Evolutionary conservation across 2,888 invertebrate species (phyloP), one percentile per base, ranked within the genome.

Genomic region (Chrysolina haemoptera): DNA sequence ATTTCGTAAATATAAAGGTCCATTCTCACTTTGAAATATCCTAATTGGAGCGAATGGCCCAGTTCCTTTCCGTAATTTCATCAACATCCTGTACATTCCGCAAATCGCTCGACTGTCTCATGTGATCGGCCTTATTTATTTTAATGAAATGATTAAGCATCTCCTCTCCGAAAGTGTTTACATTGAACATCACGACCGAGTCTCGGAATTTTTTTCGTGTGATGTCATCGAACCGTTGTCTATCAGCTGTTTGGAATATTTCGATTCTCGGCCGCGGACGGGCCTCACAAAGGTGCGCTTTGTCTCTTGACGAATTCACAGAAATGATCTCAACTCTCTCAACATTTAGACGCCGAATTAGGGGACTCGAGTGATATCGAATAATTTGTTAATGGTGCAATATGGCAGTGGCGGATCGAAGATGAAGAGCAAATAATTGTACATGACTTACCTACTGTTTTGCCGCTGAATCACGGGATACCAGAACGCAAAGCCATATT

Each of bases 141-240:
- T 74, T 66, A 74, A 76, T 76, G 70, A 72, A 78, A 78, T 46
- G 65, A 59, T 70, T 65, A 65, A 55, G 55, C 40, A 59, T 70
- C 70, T 70, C 59, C 40, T 62, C 50, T 65, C 22, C 46, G 70
- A 65, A 70, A 65, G 59, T 59, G 59, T 72, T 72, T 62, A 63
- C 72, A 67, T 72, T 72, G n/a, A 35, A 59, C 59, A 65, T 68
- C 16, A 11, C 67, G 74, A 20, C 64, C 46, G 62, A 70, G 27
- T 59, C 59, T 22, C 35, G 59, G 76, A 76, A 78, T 78, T 78
- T 78, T 78, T 78, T 76, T 72, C 72, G 73, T 27, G 66, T 78
- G 78, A 77, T 74, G 78, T 78, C 78, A 78, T 74, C 78, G 76
- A 78, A 76, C 77, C 59, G 72, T 55, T 50, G 64, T 40, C 68